These are phyloP conservation scores for Phenacoccus solenopsis DNA, from an alignment of 1,140 invertebrate genomes.

Conservation along the genomic window DNA sequence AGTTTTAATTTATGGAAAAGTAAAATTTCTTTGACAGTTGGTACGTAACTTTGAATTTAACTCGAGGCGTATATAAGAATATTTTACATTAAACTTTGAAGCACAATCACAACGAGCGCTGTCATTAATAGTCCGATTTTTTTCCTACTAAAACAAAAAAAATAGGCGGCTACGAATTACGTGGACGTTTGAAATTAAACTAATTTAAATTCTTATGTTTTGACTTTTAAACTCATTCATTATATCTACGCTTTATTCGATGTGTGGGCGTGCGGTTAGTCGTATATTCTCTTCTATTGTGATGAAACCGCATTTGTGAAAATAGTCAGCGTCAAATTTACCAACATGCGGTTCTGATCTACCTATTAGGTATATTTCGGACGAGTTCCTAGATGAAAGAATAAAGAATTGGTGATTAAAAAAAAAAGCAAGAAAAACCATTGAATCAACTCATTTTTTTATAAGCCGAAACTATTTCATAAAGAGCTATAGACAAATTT, in stretches of 20 bases:
- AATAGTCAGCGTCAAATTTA: background rate
- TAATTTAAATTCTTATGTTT: background rate
- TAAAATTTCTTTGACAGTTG: slow-evolving; percentile 13
- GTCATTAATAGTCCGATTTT: background rate
- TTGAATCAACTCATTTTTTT: no score
- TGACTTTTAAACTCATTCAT: background rate
- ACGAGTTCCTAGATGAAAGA: no score
- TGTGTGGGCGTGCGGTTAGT: background rate
- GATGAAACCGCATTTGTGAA: background rate
- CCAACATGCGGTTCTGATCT: no score
- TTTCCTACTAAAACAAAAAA: background rate
- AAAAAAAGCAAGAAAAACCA: no score
- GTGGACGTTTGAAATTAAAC: background rate
- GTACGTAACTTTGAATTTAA: background rate
- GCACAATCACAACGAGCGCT: background rate
- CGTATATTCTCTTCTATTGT: background rate
- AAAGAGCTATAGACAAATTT: no score
- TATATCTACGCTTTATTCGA: no score
- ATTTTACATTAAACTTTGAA: slow-evolving; percentile 8
- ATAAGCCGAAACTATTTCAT: no score
- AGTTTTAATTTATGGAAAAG: slow-evolving; percentile 8
- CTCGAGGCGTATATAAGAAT: background rate
- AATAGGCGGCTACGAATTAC: background rate
- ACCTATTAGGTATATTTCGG: no score
- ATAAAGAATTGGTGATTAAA: no score